Conservation (phyloP, 2,888 invertebrate genomes). For the Andrena bucephala region DNA sequence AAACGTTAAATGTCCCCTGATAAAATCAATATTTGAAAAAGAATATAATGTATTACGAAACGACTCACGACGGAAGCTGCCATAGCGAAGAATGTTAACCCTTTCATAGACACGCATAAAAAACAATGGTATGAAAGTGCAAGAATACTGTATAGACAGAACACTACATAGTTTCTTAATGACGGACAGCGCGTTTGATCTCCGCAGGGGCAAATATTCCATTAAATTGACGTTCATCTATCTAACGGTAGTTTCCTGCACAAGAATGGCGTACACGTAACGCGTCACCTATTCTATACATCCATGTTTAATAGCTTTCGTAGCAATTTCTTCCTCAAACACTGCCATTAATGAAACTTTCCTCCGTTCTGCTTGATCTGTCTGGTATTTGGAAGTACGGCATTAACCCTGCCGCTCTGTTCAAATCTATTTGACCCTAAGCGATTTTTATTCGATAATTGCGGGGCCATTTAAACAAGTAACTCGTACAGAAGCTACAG, state of each 20-base stretch:
- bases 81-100: constrained; percentile 4
- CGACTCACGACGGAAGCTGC: neutral
- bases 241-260: constrained; percentile 44
- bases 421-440: constrained; percentile 12
- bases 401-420: neutral
- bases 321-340: constrained; percentile 17
- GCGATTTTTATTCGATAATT: neutral
- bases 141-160: neutral
- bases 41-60: neutral
- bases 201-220: constrained; percentile 48
- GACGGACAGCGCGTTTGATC: constrained; percentile 23
- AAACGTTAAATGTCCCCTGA: neutral
- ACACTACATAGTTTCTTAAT: constrained; percentile 41
- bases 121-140: constrained; percentile 21
- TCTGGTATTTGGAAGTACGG: constrained; percentile 36
- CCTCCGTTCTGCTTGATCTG: constrained; percentile 46
- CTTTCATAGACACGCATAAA: neutral
- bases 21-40: constrained; percentile 5
- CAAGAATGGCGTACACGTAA: constrained; percentile 41
- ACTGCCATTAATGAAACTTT: constrained; percentile 20
- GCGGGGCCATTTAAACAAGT: neutral
- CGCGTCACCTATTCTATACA: constrained; percentile 43
- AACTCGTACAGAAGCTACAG: neutral
- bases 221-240: constrained; percentile 49
- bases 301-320: constrained; percentile 32